These are phyloP conservation scores for Caenorhabditis uteleia DNA, from an alignment of 2,888 invertebrate genomes.

Conservation along the genomic window DNA sequence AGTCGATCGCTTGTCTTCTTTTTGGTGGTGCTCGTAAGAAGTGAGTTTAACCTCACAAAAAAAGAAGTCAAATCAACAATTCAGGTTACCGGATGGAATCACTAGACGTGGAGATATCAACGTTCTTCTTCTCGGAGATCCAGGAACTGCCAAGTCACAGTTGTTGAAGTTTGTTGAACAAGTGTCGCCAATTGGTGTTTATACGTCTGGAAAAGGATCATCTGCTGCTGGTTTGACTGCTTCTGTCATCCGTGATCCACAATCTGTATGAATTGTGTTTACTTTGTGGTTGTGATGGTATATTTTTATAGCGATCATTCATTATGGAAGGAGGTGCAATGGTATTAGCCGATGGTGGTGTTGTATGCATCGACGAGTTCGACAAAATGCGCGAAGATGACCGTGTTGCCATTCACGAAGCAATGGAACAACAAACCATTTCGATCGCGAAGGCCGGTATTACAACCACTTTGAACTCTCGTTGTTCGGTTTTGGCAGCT, in stretches of 20 bases:
- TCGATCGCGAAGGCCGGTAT: conserved; percentile 99
- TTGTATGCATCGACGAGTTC: conserved; percentile 95
- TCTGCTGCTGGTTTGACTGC: conserved; percentile 98
- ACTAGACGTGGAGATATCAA: conserved; percentile 96
- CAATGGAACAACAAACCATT: conserved; percentile 99
- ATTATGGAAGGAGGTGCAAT: conserved; percentile 83
- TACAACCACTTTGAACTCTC: conserved; percentile 94
- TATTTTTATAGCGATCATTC: conserved; percentile 50
- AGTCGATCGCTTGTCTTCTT: conserved; percentile 89
- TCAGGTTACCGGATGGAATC: conserved; percentile 87
- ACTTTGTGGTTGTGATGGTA: background rate
- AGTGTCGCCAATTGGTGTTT: conserved; percentile 72
- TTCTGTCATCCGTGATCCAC: conserved; percentile 91
- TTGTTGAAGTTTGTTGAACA: conserved; percentile 95
- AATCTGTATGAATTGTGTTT: conserved; percentile 77
- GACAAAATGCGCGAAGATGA: conserved; percentile 95
- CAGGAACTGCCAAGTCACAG: conserved; percentile 99
- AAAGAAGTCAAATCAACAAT: too few relatives aligned
- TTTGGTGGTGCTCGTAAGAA: conserved; percentile 83
- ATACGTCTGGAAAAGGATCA: conserved; percentile 99
- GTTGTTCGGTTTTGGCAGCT: conserved; percentile 98
- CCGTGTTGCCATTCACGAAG: conserved; percentile 97
- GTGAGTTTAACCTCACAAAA: conserved; percentile 55
- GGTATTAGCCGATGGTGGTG: conserved; percentile 98
- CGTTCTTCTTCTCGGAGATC: conserved; percentile 90